These are phyloP conservation scores for Papilio polytes DNA, from an alignment of 1,140 invertebrate species.

Conservation along the genomic window DNA sequence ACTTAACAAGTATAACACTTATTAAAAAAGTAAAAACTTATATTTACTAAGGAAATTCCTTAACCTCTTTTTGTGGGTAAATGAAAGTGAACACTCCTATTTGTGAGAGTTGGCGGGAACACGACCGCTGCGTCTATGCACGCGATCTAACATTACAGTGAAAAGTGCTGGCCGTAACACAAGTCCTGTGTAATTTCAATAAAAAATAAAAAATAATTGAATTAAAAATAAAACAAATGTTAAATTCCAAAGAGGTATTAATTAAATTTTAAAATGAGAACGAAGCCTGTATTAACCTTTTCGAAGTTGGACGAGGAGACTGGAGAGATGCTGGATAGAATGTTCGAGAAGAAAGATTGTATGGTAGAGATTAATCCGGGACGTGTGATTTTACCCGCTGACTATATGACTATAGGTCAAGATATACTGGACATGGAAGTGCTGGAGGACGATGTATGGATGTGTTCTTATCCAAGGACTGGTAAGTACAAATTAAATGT, in stretches of 20 bases:
- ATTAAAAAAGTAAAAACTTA: constrained; percentile 31
- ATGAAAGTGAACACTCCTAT: constrained; percentile 58
- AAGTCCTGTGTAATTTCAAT: constrained; percentile 44
- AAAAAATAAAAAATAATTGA: no score
- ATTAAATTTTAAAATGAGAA: constrained; percentile 64
- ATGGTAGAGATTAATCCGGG: constrained; percentile 89
- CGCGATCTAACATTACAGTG: constrained; percentile 63
- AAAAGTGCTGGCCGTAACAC: constrained; percentile 27
- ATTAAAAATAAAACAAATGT: constrained; percentile 40
- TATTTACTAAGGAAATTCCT: constrained; percentile 22
- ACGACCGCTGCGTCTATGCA: constrained; percentile 48
- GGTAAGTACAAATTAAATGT: constrained; percentile 81
- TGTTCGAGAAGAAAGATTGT: constrained; percentile 87
- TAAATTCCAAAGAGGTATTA: constrained; percentile 42
- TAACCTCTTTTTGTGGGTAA: constrained; percentile 45
- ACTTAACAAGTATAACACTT: neutral
- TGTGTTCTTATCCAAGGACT: constrained; percentile 92
- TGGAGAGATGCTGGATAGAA: constrained; percentile 85
- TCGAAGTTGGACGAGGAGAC: constrained; percentile 86
- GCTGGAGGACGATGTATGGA: constrained; percentile 90
- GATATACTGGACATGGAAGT: constrained; percentile 88
- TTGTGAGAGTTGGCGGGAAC: constrained; percentile 63
- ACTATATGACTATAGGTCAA: constrained; percentile 87
- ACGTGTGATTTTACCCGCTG: constrained; percentile 86
- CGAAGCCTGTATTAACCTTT: constrained; percentile 82